Evolutionary conservation across 1,140 invertebrate genomes (phyloP), one percentile per base, ranked within the genome.

Genomic region (Hyles vespertilio): DNA sequence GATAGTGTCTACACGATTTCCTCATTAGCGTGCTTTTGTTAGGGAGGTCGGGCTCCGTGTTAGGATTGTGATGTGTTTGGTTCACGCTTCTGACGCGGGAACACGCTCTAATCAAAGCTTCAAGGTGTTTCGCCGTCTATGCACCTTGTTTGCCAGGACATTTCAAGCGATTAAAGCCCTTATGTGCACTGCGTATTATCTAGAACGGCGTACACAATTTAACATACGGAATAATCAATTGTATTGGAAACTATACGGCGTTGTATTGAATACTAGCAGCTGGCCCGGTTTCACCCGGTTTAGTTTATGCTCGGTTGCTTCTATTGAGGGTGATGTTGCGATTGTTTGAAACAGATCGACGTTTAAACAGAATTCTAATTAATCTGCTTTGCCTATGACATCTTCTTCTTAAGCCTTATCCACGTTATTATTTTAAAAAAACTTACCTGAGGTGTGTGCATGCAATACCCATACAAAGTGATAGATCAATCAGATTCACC

Each of bases 11-110:
- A 84, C 81, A 84, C 72, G 77, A 78, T 80, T 83, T 77, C 66
- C 80, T 85, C 79, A 84, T 82, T 81, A 84, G 67, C 69, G 62
- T 61, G 70, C 76, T 83, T 82, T 85, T 83, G 82, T 84, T 67
- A 51, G 54, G 53, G 55, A 44, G 68, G 60, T 69, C 68, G 12
- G n/a, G 36, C 36, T 5, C 46, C 57, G 52, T 56, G 49, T 36
- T 32, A 12, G 32, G 52, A 9, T 34, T 11, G 32, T n/a, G n/a
- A n/a, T n/a, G n/a, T 59, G 52, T 63, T 46, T 46, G 58, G 58
- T 56, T 32, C 22, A 34, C 34, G 32, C 54, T 56, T 12, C 54
- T 11, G 6, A 32, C 3, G 45, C 44, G 33, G 48, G 5, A 50
- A 61, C 55, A 61, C 12, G 59, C 59, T 66, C 51, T 63, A 71